Conservation (phyloP, 2,797 vertebrate genomes). For the Amblyraja radiata region DNA sequence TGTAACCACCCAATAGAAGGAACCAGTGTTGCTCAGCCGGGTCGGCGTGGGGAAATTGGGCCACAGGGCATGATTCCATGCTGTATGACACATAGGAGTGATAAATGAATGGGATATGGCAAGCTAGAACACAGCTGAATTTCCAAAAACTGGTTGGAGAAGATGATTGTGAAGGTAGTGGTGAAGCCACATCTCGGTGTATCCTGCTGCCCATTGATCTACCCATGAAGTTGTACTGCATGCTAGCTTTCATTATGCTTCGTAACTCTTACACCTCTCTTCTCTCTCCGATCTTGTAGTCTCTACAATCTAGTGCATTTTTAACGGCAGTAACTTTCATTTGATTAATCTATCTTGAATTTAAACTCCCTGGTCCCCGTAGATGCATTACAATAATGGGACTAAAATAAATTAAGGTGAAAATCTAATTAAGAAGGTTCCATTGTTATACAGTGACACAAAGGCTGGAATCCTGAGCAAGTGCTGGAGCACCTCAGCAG, state of each 20-base stretch:
- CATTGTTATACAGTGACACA: not conserved
- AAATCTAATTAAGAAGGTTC: not conserved
- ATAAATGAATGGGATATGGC: not conserved
- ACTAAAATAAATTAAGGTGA: not conserved
- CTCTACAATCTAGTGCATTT: not conserved
- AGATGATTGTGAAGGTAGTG: not conserved
- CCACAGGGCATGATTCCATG: too few relatives aligned
- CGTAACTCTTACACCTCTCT: too few relatives aligned
- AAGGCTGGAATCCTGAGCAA: too few relatives aligned
- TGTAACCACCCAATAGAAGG: too few relatives aligned
- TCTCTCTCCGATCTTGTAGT: not conserved
- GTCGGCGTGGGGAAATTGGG: not conserved
- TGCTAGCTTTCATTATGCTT: not conserved
- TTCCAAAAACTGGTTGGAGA: not conserved
- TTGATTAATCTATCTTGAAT: conserved; percentile 22
- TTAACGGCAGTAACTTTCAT: not conserved
- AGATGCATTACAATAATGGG: not conserved
- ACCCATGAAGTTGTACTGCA: not conserved
- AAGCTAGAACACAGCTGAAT: not conserved
- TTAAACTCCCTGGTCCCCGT: not conserved
- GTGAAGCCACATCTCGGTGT: not conserved
- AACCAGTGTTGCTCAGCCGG: not conserved
- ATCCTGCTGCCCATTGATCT: not conserved
- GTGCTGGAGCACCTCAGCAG: too few relatives aligned
- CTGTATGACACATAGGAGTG: not conserved